Conservation (phyloP, 1,140 invertebrate species). For the Zaprionus camerounensis region DNA sequence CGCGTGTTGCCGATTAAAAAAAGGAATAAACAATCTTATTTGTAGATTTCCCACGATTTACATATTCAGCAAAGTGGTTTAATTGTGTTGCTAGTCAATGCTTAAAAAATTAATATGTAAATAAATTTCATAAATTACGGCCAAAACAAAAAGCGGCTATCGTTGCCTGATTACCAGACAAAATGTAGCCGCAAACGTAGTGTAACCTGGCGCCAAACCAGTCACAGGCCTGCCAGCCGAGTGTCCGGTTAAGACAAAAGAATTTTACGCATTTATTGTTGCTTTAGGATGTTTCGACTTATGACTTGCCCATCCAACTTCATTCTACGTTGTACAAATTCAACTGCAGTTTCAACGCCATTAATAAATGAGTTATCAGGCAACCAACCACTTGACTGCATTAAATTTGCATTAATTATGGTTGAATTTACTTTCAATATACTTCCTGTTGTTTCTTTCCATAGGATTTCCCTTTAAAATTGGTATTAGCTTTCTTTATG, state of each 20-base stretch:
- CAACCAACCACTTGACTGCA: conserved; percentile 45
- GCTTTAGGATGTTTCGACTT: conserved; percentile 30
- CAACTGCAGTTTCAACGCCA: conserved; percentile 69
- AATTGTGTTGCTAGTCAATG: conserved; percentile 17
- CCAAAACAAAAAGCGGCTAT: conserved; percentile 33
- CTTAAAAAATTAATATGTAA: conserved; percentile 26
- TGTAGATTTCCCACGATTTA: conserved; percentile 66
- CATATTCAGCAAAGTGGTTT: conserved; percentile 24
- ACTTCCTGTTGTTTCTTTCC: conserved; percentile 72
- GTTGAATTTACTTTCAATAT: conserved; percentile 50
- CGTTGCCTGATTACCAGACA: conserved; percentile 20
- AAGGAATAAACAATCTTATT: conserved; percentile 56
- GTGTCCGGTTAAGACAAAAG: conserved; percentile 78
- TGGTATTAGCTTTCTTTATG: conserved; percentile 54
- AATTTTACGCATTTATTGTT: conserved; percentile 55
- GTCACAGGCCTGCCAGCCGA: conserved; percentile 38
- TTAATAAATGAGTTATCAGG: conserved; percentile 66
- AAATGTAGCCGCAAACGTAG: conserved; percentile 27
- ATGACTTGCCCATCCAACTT: conserved; percentile 45
- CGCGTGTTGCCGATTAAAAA: conserved; percentile 72
- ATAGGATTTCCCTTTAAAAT: conserved; percentile 48
- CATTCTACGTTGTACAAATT: conserved; percentile 68
- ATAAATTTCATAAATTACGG: conserved; percentile 14
- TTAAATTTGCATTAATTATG: conserved; percentile 77
- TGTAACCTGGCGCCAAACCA: conserved; percentile 47